phyloP scores from a whole-genome alignment of 1,140 invertebrate genomes.

The Drosophila gunungcola region DNA sequence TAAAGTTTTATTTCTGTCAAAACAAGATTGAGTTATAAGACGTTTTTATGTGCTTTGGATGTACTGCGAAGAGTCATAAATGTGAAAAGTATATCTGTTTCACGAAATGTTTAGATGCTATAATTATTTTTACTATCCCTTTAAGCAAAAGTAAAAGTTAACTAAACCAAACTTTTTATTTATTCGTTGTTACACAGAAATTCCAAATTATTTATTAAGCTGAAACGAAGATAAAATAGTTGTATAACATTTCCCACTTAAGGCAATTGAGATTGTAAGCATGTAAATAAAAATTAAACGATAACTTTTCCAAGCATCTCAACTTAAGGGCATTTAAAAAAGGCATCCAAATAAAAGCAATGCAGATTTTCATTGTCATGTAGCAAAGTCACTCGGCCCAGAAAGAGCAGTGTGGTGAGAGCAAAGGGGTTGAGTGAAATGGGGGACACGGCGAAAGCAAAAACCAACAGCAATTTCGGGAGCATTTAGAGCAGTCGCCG shows the following conservation, averaged over 20 bases:
- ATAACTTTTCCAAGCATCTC: neutral
- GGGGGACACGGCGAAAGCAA: constrained; percentile 47
- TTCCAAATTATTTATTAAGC: no score
- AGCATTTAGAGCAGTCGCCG: constrained; percentile 66
- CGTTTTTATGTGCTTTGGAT: neutral
- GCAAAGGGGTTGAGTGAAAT: constrained; percentile 19
- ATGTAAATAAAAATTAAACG: no score
- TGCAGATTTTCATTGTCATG: constrained; percentile 81
- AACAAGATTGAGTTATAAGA: neutral
- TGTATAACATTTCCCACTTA: no score
- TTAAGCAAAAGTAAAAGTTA: no score
- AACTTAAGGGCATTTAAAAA: constrained; percentile 27
- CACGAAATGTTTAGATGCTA: no score
- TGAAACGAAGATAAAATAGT: no score
- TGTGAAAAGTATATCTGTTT: neutral
- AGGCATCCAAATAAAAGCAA: constrained; percentile 54
- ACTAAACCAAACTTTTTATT: no score
- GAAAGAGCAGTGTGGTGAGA: constrained; percentile 8
- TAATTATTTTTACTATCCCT: no score
- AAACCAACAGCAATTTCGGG: constrained; percentile 60
- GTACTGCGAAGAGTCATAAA: neutral
- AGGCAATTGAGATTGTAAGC: no score
- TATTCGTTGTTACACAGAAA: no score
- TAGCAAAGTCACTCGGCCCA: constrained; percentile 70
- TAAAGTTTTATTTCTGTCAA: neutral